Evolutionary conservation across 1,140 invertebrate genomes (phyloP).

Genomic region (Penaeus chinensis): DNA sequence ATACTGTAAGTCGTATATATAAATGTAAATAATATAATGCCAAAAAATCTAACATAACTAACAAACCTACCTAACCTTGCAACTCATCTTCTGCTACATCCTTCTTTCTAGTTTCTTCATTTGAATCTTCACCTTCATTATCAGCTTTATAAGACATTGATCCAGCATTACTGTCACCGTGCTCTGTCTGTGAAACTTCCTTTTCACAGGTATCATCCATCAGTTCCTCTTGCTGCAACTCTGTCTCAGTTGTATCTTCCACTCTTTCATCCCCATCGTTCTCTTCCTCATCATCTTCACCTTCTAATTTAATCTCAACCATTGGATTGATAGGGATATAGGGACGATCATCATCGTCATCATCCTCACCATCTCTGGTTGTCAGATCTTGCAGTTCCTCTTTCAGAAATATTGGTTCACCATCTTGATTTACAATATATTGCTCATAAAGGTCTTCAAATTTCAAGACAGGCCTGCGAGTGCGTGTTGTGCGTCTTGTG

Average conservation of each 20-base stretch:
- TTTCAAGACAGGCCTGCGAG: slow-evolving; percentile 17
- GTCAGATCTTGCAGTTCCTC: slow-evolving; percentile 32
- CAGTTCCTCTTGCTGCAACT: background rate
- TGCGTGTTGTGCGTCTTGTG: slow-evolving; percentile 33
- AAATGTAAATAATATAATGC: no score
- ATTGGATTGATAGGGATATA: slow-evolving; percentile 50
- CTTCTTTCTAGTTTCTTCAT: no score
- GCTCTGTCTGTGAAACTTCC: background rate
- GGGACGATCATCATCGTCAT: slow-evolving; percentile 32
- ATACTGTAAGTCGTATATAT: no score
- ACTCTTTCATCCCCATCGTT: background rate
- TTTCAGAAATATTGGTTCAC: slow-evolving; percentile 23
- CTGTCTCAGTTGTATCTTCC: background rate
- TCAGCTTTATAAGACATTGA: no score
- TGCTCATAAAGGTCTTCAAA: slow-evolving; percentile 43
- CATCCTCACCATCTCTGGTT: slow-evolving; percentile 30
- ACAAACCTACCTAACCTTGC: no score
- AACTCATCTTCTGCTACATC: no score
- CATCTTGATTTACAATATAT: slow-evolving; percentile 21
- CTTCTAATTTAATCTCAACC: slow-evolving; percentile 49
- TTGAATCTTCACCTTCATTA: no score
- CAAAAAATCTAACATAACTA: no score
- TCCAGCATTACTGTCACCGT: no score
- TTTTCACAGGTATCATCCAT: background rate
- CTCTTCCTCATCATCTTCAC: slow-evolving; percentile 37